Evolutionary conservation across 2,888 invertebrate species (phyloP), one percentile per base, ranked within the genome.

Genomic region (Tuberolachnus salignus): DNA sequence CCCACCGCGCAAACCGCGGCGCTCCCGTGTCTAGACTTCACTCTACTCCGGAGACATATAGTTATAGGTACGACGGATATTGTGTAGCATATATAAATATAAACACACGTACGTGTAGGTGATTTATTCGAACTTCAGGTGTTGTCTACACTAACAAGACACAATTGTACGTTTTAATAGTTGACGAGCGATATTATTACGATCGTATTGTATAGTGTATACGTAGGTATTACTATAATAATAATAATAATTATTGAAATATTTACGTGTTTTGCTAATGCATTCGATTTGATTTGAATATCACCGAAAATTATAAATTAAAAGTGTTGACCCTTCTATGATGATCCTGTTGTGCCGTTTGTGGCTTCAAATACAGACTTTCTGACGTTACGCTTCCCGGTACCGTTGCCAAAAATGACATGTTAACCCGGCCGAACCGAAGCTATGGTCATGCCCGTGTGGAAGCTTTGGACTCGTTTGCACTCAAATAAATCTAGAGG

Each of bases 401-500:
- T 9, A 42, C 44, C 10, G 1, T 14, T n/a, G 11, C 8, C 61
- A 4, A 59, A 19, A 4, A 53, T 64, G 73, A 53, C 63, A 73
- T 73, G 73, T 23, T 63, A 53, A 63, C 44, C n/a, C 1, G 51
- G 13, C 46, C 26, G 1, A 21, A 26, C 6, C 0, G 1, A 14
- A 26, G 55, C 74, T n/a, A 78, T 69, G 69, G 78, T 69, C 67
- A 67, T 78, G 78, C 69, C 78, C 6, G 59, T 51, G 19, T 78
- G 78, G 78, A 69, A 78, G 14, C 59, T 69, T 49, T 78, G 69
- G 78, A 78, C 19, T 21, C 69, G 78, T 67, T 13, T 78, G 59
- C 78, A 78, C 49, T 61, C 69, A 0, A 67, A 78, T n/a, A 78
- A 69, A 34, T 78, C 78, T n/a, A 67, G 78, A 78, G 78, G 78